Evolutionary conservation across 1,140 invertebrate species (phyloP).

Genomic region (Ceratosolen solmsi): DNA sequence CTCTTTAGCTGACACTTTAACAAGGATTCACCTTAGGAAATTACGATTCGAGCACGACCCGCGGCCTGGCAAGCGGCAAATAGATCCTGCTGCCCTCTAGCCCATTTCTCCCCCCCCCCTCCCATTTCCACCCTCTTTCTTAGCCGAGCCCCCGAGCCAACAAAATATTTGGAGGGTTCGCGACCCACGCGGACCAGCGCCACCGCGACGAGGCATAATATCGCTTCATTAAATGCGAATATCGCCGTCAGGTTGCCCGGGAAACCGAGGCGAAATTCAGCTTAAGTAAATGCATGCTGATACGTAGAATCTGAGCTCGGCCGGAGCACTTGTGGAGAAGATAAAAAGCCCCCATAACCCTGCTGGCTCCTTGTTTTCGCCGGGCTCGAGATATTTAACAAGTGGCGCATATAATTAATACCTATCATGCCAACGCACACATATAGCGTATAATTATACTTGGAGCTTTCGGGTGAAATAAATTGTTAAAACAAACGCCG

Average conservation of each 20-base stretch:
- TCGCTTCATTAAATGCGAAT: conserved; percentile 50
- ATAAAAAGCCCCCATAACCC: conserved; percentile 3
- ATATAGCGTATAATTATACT: conserved; percentile 3
- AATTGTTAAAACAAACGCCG: conserved; percentile 29
- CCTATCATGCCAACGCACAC: background rate
- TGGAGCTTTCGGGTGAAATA: background rate
- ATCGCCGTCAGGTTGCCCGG: background rate
- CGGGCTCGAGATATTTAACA: conserved; percentile 38
- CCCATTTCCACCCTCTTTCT: background rate
- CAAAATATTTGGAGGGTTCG: conserved; percentile 31
- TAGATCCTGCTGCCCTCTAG: too few relatives aligned
- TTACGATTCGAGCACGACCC: conserved; percentile 34
- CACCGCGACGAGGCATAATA: conserved; percentile 44
- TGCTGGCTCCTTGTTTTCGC: conserved; percentile 36
- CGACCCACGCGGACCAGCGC: conserved; percentile 30
- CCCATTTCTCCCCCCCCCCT: too few relatives aligned
- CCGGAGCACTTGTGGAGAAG: background rate
- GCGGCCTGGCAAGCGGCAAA: background rate
- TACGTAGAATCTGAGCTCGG: background rate
- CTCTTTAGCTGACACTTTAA: conserved; percentile 36
- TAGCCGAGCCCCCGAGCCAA: background rate
- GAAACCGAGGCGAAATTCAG: background rate
- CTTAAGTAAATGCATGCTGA: background rate
- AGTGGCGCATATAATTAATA: conserved; percentile 50
- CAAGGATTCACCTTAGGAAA: conserved; percentile 40